Conservation (phyloP, 2,888 invertebrate species). For the Tuberolachnus salignus region DNA sequence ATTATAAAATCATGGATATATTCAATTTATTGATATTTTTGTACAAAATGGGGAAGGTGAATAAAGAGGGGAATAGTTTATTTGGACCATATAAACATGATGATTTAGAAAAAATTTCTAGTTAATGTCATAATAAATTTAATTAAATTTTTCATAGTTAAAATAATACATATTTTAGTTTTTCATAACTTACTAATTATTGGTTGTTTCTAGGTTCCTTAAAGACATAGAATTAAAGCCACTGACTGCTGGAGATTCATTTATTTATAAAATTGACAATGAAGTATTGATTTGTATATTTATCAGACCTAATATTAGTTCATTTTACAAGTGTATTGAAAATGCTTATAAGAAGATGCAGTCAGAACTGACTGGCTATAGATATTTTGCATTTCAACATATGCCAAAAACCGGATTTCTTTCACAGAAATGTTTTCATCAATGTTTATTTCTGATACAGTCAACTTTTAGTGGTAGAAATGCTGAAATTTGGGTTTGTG, state of each 20-base stretch:
- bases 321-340: neutral
- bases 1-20: too few relatives aligned
- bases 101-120: too few relatives aligned
- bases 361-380: constrained; percentile 25
- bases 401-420: neutral
- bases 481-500: constrained; percentile 41
- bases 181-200: too few relatives aligned
- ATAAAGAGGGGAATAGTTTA: too few relatives aligned
- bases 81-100: too few relatives aligned
- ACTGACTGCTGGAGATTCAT: constrained; percentile 12
- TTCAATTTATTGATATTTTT: too few relatives aligned
- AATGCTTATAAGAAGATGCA: constrained; percentile 25
- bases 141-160: too few relatives aligned
- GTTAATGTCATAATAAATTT: too few relatives aligned
- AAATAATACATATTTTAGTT: too few relatives aligned
- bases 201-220: constrained; percentile 24
- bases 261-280: constrained; percentile 1
- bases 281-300: constrained; percentile 40
- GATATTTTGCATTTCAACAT: constrained; percentile 33
- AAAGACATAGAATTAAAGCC: constrained; percentile 39
- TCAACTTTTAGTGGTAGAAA: neutral
- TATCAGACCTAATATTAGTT: neutral
- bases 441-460: neutral
- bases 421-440: neutral
- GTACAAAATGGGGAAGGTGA: too few relatives aligned